A percentile compares a stretch with the other conserved stretches of the same genome.
Conservation (phyloP, 2,888 invertebrate species). For the Phragmatobia fuliginosa region DNA sequence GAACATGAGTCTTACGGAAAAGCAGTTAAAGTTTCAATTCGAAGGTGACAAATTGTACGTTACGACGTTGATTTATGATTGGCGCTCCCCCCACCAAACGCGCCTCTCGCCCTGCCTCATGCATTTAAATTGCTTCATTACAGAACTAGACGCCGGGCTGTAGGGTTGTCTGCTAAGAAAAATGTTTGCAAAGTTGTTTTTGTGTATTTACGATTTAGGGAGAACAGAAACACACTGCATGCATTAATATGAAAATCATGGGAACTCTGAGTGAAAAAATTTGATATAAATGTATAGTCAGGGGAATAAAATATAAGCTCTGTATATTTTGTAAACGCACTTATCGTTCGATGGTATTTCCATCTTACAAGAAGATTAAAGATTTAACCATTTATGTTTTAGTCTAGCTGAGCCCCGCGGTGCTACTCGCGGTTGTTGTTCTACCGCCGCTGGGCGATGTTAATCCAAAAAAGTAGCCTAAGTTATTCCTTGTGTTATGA, state of each 20-base stretch:
- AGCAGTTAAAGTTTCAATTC: slow-evolving; percentile 42
- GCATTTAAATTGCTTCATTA: slow-evolving; percentile 88
- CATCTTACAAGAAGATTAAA: not conserved
- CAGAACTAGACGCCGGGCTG: slow-evolving; percentile 79
- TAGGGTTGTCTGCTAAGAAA: slow-evolving; percentile 82
- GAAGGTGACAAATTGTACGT: slow-evolving; percentile 31
- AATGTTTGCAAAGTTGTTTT: slow-evolving; percentile 43
- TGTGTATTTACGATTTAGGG: slow-evolving; percentile 46
- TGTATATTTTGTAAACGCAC: not conserved
- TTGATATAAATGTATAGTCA: not conserved
- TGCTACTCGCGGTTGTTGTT: no score
- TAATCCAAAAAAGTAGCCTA: no score
- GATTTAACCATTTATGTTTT: not conserved
- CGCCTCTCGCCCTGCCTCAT: slow-evolving; percentile 86
- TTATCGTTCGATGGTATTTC: not conserved
- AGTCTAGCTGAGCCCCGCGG: no score
- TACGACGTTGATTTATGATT: slow-evolving; percentile 57
- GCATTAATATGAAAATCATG: not conserved
- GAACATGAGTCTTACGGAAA: slow-evolving; percentile 23
- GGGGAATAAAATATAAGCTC: not conserved
- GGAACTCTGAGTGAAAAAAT: not conserved
- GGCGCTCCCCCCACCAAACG: slow-evolving; percentile 78
- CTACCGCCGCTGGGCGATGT: no score
- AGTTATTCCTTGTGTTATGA: no score
- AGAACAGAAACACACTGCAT: not conserved